phyloP scores from a whole-genome alignment of 2,888 invertebrate species.

The Hartigia nigra region DNA sequence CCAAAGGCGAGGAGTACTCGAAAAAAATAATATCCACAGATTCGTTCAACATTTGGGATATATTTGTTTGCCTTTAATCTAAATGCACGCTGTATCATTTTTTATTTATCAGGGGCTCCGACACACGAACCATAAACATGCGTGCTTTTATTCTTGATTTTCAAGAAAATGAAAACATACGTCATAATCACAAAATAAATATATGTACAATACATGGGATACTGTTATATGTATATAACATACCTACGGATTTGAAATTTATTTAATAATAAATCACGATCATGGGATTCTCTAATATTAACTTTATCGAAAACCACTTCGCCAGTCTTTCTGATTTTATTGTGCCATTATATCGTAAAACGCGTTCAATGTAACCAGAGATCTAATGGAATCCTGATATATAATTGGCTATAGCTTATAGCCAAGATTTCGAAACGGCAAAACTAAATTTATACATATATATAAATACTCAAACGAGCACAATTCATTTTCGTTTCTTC shows the following conservation, averaged over 20 bases:
- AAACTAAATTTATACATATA: neutral
- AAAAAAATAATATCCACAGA: neutral
- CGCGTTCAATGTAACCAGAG: neutral
- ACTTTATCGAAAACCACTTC: neutral
- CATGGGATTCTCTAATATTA: neutral
- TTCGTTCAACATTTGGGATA: neutral
- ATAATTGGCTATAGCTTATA: neutral
- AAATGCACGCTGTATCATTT: neutral
- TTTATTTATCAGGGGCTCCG: neutral
- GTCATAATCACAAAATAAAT: neutral
- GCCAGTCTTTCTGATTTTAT: neutral
- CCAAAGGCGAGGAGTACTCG: neutral
- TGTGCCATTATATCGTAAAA: neutral
- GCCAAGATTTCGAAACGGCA: neutral
- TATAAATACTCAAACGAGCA: no score
- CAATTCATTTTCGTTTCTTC: no score
- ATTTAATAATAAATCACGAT: neutral
- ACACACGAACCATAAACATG: neutral
- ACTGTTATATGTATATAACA: no score
- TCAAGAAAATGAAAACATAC: neutral
- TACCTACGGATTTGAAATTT: neutral
- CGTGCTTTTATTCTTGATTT: neutral
- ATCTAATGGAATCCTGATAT: neutral
- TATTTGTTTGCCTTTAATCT: neutral
- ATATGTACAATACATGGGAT: neutral